Base-by-base conservation (phyloP, 2,797 vertebrate species). In the Pachyuromys duprasi region DNA sequence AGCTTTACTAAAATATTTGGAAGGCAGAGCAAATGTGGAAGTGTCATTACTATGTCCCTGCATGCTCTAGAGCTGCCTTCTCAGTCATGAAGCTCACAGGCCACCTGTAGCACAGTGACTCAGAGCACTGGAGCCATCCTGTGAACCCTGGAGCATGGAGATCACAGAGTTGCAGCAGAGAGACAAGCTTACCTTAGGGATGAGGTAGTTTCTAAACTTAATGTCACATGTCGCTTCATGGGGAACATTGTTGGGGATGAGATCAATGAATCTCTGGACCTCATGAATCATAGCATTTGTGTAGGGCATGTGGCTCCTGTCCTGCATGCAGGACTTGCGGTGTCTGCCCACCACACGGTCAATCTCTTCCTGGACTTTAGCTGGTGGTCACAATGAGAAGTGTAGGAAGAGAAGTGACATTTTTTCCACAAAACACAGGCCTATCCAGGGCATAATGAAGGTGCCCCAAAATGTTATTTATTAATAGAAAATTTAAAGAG, bases 241-340 rank as follows among this genome's bases (percentile, higher is more conserved):
- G 0, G 24, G 2, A 6, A 60, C 0, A 4, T 0, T 3, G 12
- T 36, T 60, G 1, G 79, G 55, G 3, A 0, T 0, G 7, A 81
- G 13, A 13, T 81, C n/a, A 39, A 39, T 8, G 12, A 24, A 39
- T 39, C 79, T 60, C 79, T 81, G 79, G 2, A 81, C 3, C 12
- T 81, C 79, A 8, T 60, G 55, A 14, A 81, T 20, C n/a, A 60
- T 0, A 3, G 79, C 79, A 39, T 81, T 8, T 36, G 55, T 81
- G n/a, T 81, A 81, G 22, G 79, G 79, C 79, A 81, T 76, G 26
- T 49, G 42, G 42, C 24, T 36, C 69, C 69, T 72, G 69, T 72
- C 69, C 74, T 49, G 42, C 31, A 79, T 79, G 20, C 79, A 81
- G 79, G 79, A 55, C n/a, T 20, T 81, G 11, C 60, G 36, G 4